Evolutionary conservation across 2,888 invertebrate genomes (phyloP), one percentile per base, ranked within the genome.

Genomic region (Agonopterix heracliana): DNA sequence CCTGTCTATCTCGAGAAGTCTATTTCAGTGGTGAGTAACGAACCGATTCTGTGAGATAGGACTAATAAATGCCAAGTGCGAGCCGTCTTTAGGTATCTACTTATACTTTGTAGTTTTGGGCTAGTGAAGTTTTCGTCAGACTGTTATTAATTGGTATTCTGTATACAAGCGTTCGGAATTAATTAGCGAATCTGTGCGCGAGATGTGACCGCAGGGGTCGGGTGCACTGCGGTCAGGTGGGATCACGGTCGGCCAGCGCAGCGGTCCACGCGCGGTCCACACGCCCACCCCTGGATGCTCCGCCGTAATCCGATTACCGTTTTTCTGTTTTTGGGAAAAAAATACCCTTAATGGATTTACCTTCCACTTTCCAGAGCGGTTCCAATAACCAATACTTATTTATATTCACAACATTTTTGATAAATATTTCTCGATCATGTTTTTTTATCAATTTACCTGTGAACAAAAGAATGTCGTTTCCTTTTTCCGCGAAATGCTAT

Each of bases 301-400:
- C 52, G 57, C 56, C 60, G 63, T 73, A 76, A 78, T 77, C 73
- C 71, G 69, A 76, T 80, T 81, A 78, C 64, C 63, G 70, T 74
- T 66, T 59, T 61, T 63, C 63, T 69, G 68, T 64, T 61, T 59
- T 59, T 58, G 65, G 68, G 66, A 73, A 69, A 66, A 63, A 67
- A 63, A 11, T 1, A 5, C 26, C 7, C 1, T 53, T 70, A 71
- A 70, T 72, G 72, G 64, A 60, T 59, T 0, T 38, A 38, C 38
- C 10, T 38, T 26, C 26, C 26, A 26, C 5, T 26, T 26, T 26
- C 5, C 26, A 26, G 7, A 26, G 7, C 26, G 26, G 1, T 26
- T 26, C 26, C 7, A 26, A 26, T 26, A 26, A 26, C 5, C 26
- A 26, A 26, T 26, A 26, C 26, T 26, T 26, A 5, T 0, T 26